Evolutionary conservation across 1,140 invertebrate genomes (phyloP).

Genomic region (Planococcus citri): DNA sequence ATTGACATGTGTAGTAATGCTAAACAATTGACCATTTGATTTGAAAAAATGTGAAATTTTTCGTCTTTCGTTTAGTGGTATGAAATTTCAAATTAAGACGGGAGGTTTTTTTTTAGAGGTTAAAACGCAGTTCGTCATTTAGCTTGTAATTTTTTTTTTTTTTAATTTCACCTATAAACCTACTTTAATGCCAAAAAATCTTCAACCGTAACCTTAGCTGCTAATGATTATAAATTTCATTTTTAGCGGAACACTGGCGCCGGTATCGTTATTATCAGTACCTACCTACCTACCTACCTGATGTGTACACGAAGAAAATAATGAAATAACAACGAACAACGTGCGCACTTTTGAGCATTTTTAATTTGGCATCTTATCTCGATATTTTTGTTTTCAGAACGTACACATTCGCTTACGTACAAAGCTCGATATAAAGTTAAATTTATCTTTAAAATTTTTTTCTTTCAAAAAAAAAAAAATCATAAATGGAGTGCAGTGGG

Average conservation of each 20-base stretch:
- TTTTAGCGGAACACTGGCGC: not conserved
- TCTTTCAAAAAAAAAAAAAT: too few species aligned
- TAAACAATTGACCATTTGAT: too few species aligned
- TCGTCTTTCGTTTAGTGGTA: too few species aligned
- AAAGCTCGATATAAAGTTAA: not conserved
- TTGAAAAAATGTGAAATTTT: too few species aligned
- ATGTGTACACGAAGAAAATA: too few species aligned
- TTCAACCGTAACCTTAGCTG: not conserved
- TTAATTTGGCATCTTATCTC: not conserved
- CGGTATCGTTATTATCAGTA: not conserved
- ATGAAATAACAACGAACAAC: not conserved
- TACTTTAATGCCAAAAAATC: not conserved
- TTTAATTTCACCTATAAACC: not conserved
- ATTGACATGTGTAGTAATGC: too few species aligned
- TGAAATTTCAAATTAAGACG: too few species aligned
- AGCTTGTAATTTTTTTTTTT: not conserved
- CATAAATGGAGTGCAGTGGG: too few species aligned
- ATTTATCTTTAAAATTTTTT: too few species aligned
- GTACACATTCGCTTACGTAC: not conserved
- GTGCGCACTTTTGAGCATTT: not conserved
- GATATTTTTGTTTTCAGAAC: not conserved
- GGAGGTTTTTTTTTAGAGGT: too few species aligned
- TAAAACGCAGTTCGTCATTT: too few species aligned
- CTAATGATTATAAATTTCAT: not conserved
- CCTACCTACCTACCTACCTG: too few species aligned